These are phyloP conservation scores for Epinephelus awoara DNA, from an alignment of 2,797 vertebrate species.

Conservation along the genomic window DNA sequence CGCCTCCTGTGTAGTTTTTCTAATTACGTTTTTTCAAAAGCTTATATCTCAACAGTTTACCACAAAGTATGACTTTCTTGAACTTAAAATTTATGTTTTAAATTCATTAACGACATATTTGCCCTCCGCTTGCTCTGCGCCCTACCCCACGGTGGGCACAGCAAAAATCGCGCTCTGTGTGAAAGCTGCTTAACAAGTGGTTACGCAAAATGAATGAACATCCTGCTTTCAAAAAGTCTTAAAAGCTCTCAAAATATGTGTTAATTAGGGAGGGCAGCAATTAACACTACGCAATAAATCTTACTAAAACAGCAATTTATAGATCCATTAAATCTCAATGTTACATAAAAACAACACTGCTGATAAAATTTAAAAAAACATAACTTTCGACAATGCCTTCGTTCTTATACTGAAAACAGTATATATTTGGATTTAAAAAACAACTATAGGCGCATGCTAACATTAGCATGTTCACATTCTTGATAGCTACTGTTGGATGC, in stretches of 20 bases:
- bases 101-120: too few relatives aligned
- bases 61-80: too few relatives aligned
- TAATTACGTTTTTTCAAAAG: too few relatives aligned
- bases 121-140: too few relatives aligned
- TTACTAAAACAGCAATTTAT: background rate
- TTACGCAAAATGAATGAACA: too few relatives aligned
- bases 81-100: too few relatives aligned
- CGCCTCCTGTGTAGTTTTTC: too few relatives aligned
- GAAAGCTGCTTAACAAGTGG: too few relatives aligned
- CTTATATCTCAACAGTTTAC: too few relatives aligned
- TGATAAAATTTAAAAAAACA: background rate
- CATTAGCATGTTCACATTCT: background rate
- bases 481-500: background rate
- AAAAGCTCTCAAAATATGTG: background rate
- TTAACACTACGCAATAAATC: background rate
- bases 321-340: background rate
- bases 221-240: background rate
- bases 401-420: background rate
- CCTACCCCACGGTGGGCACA: too few relatives aligned
- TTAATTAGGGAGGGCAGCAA: background rate
- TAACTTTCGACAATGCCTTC: background rate
- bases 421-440: background rate
- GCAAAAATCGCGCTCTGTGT: too few relatives aligned
- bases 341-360: background rate
- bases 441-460: background rate